Evolutionary conservation across 2,888 invertebrate genomes (phyloP).

Genomic region (Hofmannophila pseudospretella): DNA sequence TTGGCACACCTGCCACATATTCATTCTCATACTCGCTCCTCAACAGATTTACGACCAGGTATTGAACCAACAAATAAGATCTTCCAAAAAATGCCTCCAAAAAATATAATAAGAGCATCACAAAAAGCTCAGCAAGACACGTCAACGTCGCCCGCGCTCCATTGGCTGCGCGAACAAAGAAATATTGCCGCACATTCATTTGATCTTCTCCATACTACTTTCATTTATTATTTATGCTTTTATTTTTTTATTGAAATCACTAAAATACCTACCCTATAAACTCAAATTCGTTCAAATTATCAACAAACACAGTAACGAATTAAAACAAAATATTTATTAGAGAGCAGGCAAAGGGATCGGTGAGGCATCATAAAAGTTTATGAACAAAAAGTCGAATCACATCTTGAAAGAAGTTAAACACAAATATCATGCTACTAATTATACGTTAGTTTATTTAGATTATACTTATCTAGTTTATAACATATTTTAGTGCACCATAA

Average conservation of each 20-base stretch:
- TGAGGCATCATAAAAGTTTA: conserved; percentile 37
- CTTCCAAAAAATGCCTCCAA: conserved; percentile 67
- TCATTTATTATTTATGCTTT: conserved; percentile 26
- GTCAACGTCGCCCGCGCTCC: conserved; percentile 57
- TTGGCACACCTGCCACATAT: conserved; percentile 67
- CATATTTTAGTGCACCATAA: conserved; percentile 77
- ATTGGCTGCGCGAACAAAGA: conserved; percentile 71
- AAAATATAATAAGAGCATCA: conserved; percentile 70
- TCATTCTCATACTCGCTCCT: conserved; percentile 43
- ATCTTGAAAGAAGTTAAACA: conserved; percentile 40
- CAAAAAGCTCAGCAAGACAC: conserved; percentile 68
- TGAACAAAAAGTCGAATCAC: conserved; percentile 36
- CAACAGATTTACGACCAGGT: conserved; percentile 69
- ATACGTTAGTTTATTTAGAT: conserved; percentile 73
- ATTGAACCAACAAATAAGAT: conserved; percentile 73
- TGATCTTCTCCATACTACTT: conserved; percentile 43
- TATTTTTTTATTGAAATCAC: conserved; percentile 20
- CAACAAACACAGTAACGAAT: conserved; percentile 2
- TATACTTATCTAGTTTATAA: conserved; percentile 77
- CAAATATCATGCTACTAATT: conserved; percentile 68
- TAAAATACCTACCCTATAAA: conserved; percentile 16
- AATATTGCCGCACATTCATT: conserved; percentile 65
- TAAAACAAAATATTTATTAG: conserved; percentile 7
- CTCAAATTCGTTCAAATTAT: conserved; percentile 6
- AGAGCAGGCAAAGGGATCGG: conserved; percentile 4